Evolutionary conservation across 2,797 vertebrate species (phyloP), one percentile per base, ranked within the genome.

Genomic region (Myotis vivesi): DNA sequence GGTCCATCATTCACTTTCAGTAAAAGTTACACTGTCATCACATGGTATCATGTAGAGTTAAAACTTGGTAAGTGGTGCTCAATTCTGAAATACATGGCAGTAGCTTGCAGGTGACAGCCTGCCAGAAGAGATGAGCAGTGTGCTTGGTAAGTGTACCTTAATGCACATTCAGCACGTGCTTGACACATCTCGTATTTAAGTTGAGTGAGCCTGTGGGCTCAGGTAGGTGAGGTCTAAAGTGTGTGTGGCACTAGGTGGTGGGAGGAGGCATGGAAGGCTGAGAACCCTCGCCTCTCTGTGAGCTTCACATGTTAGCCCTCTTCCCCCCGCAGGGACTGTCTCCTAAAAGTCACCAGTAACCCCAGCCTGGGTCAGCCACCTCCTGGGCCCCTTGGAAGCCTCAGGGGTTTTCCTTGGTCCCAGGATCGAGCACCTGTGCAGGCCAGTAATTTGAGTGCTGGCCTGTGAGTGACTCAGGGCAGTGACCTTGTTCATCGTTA

Each of bases 401-500:
- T 72, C 38, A 11, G 38, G 8, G 62, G 44, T 30, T 36, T n/a
- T 19, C 19, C 2, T 84, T 23, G 1, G 57, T 33, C 41, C 1
- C 4, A 16, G 38, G n/a, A 30, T 16, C 0, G 3, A 64, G 38
- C 71, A 12, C 33, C 15, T 2, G 1, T 3, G 3, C 19, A 13
- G n/a, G 33, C 4, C 30, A 15, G 44, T 30, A 0, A 3, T 28
- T 33, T 16, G 9, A 13, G 36, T 55, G 81, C 76, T 87, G 59
- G 49, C 33, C 85, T 49, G 2, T 30, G 77, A 33, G 44, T 16
- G 44, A 69, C 28, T 22, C 33, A 46, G 49, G 88, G 22, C 36
- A 66, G 57, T 51, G 53, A 8, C 23, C 46, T 16, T 25, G 44
- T 53, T 68, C 25, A 0, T 68, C 55, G 57, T n/a, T 33, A 41